Evolutionary conservation across 2,797 vertebrate genomes (phyloP).

Genomic region (Cyprinella venusta): DNA sequence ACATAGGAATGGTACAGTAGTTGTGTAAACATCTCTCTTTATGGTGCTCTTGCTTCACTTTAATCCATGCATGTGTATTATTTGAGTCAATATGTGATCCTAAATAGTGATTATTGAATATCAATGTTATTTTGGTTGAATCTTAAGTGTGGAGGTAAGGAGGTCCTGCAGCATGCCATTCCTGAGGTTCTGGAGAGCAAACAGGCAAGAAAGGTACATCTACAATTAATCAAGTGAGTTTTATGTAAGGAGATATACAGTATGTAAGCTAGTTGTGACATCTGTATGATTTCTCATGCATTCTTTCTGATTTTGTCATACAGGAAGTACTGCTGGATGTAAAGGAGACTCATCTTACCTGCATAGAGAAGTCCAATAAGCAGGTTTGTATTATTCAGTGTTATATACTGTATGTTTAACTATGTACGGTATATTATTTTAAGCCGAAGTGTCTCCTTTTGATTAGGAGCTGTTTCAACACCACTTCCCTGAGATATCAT

Average conservation of each 20-base stretch:
- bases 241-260: background rate
- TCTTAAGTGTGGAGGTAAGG: constrained; percentile 82
- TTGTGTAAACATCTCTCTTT: constrained; percentile 37
- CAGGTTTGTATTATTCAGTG: constrained; percentile 67
- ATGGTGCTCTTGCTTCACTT: constrained; percentile 2
- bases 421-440: background rate
- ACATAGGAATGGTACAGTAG: constrained; percentile 78
- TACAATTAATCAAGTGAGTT: constrained; percentile 16
- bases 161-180: constrained; percentile 79
- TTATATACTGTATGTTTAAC: background rate
- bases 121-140: background rate
- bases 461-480: constrained; percentile 77
- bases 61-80: constrained; percentile 25
- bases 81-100: background rate
- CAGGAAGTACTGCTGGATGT: constrained; percentile 86
- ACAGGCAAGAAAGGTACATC: constrained; percentile 67
- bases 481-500: constrained; percentile 85
- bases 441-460: background rate
- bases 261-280: background rate
- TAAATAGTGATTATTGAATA: background rate
- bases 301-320: background rate
- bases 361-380: constrained; percentile 76
- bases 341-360: constrained; percentile 84
- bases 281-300: background rate
- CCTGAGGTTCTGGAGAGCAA: constrained; percentile 72